Evolutionary conservation across 2,888 invertebrate species (phyloP).

Genomic region (Rhamphomyia laevipes): DNA sequence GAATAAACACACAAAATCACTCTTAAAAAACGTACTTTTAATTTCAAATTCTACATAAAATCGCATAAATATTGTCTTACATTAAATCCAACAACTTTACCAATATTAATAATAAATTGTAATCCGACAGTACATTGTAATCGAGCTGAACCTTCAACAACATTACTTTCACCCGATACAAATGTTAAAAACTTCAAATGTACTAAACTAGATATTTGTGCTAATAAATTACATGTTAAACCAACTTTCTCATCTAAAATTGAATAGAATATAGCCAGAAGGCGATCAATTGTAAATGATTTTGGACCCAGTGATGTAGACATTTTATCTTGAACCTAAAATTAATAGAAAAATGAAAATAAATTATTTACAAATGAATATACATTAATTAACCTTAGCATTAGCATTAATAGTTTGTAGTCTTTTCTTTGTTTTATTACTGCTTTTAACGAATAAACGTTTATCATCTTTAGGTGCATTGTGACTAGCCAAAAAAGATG

Average conservation of each 20-base stretch:
- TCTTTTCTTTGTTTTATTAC: conserved; percentile 58
- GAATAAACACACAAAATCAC: too few relatives aligned
- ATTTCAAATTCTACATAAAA: conserved; percentile 42
- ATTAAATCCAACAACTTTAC: conserved; percentile 65
- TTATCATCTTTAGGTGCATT: conserved; percentile 84
- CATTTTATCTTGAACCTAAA: conserved; percentile 41
- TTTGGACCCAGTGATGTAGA: conserved; percentile 71
- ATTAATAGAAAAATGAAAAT: neutral
- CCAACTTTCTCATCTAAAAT: conserved; percentile 76
- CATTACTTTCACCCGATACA: conserved; percentile 56
- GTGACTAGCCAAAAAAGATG: conserved; percentile 85
- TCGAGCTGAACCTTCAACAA: conserved; percentile 60
- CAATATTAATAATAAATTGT: conserved; percentile 66
- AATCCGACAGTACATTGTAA: conserved; percentile 77
- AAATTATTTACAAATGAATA: neutral
- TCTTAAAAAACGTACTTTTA: too few relatives aligned
- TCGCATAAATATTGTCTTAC: conserved; percentile 65
- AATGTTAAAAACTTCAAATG: conserved; percentile 64
- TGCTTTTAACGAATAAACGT: conserved; percentile 70
- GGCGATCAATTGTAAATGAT: conserved; percentile 65
- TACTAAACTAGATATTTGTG: conserved; percentile 78
- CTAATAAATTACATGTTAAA: conserved; percentile 72
- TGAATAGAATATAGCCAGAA: conserved; percentile 80
- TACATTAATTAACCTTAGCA: conserved; percentile 41
- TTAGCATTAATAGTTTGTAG: conserved; percentile 48